phyloP scores from a whole-genome alignment of 2,113 vertebrate genomes.

The Coturnix japonica region DNA sequence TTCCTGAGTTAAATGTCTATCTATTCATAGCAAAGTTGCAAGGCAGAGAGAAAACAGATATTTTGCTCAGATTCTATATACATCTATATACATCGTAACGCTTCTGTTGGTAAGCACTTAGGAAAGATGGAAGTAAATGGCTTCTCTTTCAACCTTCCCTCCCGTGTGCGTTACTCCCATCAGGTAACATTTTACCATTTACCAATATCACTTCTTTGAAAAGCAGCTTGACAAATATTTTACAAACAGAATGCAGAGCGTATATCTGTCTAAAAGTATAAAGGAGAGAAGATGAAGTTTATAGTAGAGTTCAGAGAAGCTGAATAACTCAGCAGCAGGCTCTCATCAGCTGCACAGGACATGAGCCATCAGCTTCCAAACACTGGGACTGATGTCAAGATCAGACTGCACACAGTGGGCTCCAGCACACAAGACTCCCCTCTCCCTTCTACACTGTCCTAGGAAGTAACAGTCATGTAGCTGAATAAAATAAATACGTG shows the following conservation, averaged over 20 bases:
- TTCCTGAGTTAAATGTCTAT: not conserved
- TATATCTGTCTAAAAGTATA: not conserved
- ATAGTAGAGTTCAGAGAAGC: not conserved
- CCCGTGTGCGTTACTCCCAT: not conserved
- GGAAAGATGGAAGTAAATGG: not conserved
- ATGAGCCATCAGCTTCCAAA: not conserved
- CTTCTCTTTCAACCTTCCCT: not conserved
- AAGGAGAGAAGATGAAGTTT: not conserved
- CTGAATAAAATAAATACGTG: not conserved
- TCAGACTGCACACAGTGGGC: not conserved
- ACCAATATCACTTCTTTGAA: not conserved
- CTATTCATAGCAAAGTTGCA: conserved; percentile 38
- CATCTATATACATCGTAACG: not conserved
- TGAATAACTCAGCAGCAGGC: not conserved
- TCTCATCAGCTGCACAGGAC: not conserved
- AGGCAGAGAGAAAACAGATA: conserved; percentile 12
- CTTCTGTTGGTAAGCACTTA: not conserved
- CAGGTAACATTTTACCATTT: not conserved
- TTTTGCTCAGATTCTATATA: not conserved
- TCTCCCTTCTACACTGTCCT: not conserved
- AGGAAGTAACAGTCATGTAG: not conserved
- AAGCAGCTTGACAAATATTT: not conserved
- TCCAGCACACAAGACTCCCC: not conserved
- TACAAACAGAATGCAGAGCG: not conserved
- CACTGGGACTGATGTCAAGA: not conserved